Evolutionary conservation across 1,140 invertebrate genomes (phyloP).

Genomic region (Caenorhabditis latens): DNA sequence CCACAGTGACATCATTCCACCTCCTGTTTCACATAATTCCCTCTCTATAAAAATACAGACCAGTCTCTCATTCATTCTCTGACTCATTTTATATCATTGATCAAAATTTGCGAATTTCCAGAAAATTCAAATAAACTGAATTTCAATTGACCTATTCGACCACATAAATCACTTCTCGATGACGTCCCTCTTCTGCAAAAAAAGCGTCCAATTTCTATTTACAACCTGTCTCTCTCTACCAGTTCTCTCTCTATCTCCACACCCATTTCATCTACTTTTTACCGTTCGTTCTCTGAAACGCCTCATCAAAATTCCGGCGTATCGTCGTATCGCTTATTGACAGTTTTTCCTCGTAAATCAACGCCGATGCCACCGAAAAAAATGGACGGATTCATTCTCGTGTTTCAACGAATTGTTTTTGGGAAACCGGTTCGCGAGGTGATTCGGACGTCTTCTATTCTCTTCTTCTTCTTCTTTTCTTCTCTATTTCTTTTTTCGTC

Average conservation of each 20-base stretch:
- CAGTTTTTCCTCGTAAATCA: constrained; percentile 38
- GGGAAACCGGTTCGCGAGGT: neutral
- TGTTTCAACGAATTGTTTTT: constrained; percentile 47
- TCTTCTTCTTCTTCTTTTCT: neutral
- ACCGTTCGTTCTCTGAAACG: constrained; percentile 40
- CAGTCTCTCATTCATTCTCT: neutral
- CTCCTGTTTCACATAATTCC: neutral
- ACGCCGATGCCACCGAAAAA: neutral
- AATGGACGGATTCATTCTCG: constrained; percentile 20
- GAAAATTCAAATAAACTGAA: neutral
- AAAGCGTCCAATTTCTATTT: no score
- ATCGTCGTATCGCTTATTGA: constrained; percentile 2
- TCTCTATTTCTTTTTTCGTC: neutral
- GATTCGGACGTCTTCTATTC: constrained; percentile 32
- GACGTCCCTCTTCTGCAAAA: neutral
- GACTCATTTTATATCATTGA: constrained; percentile 24
- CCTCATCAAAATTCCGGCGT: constrained; percentile 16
- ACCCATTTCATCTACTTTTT: neutral
- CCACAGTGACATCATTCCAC: neutral
- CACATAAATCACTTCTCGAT: constrained; percentile 24
- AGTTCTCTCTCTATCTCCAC: constrained; percentile 9
- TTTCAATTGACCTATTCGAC: neutral
- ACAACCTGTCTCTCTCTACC: neutral
- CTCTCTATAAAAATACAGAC: neutral
- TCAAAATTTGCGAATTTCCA: neutral